These are phyloP conservation scores for Paelopatides confundens DNA, from an alignment of 53 echinoderm and acorn worm genomes.

Conservation along the genomic window DNA sequence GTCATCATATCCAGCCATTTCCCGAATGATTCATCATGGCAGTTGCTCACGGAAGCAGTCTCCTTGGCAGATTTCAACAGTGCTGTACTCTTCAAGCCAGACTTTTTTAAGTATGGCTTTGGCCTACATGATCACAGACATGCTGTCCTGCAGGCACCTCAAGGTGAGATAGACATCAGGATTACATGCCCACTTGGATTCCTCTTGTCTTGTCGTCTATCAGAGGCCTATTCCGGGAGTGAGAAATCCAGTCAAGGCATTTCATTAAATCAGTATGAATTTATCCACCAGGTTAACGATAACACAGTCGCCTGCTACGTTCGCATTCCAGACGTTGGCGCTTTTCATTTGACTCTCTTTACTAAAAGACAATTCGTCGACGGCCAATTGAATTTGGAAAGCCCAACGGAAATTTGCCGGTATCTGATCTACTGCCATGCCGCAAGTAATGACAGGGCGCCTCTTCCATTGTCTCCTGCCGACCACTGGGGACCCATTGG, in stretches of 20 bases:
- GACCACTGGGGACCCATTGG: conserved; percentile 97
- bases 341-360: conserved; percentile 83
- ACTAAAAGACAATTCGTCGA: conserved; percentile 85
- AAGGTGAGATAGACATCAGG: conserved; percentile 34
- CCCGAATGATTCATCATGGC: conserved; percentile 90
- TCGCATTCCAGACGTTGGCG: conserved; percentile 87
- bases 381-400: conserved; percentile 53
- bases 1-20: conserved; percentile 92
- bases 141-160: conserved; percentile 63
- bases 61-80: not conserved
- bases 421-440: conserved; percentile 57
- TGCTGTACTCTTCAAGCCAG: not conserved
- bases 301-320: conserved; percentile 83
- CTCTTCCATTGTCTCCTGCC: conserved; percentile 70
- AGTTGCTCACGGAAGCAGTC: conserved; percentile 72
- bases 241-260: conserved; percentile 65
- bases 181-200: conserved; percentile 68
- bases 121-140: conserved; percentile 63
- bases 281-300: conserved; percentile 86
- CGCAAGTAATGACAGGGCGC: not conserved
- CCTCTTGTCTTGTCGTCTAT: conserved; percentile 79
- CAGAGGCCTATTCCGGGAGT: conserved; percentile 60
- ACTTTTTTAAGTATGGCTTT: conserved; percentile 83
- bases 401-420: conserved; percentile 85
- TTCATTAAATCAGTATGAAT: conserved; percentile 81